Evolutionary conservation across 2,797 vertebrate genomes (phyloP).

Genomic region (Melanotaenia boesemani): DNA sequence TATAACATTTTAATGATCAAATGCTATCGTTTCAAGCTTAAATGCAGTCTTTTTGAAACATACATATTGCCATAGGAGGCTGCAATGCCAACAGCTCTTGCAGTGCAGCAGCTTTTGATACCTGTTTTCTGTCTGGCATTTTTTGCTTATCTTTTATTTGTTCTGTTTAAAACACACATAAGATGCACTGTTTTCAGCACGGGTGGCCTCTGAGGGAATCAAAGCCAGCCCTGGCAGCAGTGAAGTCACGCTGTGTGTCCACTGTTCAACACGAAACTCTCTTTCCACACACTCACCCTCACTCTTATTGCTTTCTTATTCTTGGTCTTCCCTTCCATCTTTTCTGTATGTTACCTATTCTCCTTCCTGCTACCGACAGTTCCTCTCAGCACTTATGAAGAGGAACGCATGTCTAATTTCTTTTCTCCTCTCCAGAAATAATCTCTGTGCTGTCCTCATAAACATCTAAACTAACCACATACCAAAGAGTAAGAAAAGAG

Average conservation of each 20-base stretch:
- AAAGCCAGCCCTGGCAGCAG: constrained; percentile 15
- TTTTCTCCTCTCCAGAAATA: constrained; percentile 14
- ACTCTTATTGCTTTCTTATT: constrained; percentile 29
- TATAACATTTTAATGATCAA: neutral
- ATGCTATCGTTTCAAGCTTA: neutral
- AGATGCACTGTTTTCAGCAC: constrained; percentile 20
- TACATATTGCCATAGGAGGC: neutral
- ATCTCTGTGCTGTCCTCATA: constrained; percentile 26
- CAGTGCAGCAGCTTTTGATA: neutral
- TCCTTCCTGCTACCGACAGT: constrained; percentile 33
- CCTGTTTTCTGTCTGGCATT: constrained; percentile 15
- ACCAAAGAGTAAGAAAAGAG: constrained; percentile 25
- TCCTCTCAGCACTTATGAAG: constrained; percentile 50
- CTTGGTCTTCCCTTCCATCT: constrained; percentile 11
- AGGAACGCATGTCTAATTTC: constrained; percentile 17
- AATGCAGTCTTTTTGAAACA: neutral
- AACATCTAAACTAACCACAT: constrained; percentile 40
- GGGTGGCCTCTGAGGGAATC: constrained; percentile 37
- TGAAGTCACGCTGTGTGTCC: constrained; percentile 18
- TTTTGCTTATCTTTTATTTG: constrained; percentile 13
- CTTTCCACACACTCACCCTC: constrained; percentile 3
- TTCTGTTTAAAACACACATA: constrained; percentile 11
- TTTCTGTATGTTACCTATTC: neutral
- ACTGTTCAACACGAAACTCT: constrained; percentile 4
- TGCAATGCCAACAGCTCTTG: neutral